Evolutionary conservation across 2,113 vertebrate genomes (phyloP), one percentile per base, ranked within the genome.

Genomic region (Vidua chalybeata): DNA sequence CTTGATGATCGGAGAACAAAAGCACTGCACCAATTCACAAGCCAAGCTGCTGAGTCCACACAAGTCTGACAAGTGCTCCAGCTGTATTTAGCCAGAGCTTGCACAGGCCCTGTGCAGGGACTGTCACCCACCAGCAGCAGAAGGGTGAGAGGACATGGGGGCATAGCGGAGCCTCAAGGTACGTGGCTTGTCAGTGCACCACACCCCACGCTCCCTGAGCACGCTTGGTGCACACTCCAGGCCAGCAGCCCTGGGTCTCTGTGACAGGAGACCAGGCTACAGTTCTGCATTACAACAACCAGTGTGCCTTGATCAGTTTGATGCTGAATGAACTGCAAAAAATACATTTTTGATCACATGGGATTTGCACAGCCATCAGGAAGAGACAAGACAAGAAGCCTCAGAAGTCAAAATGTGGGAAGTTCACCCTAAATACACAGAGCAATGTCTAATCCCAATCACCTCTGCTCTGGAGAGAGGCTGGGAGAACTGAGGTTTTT

Each of bases 131-230:
- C 7, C 5, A 9, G 55, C 51, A 77, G 80, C 11, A 83, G 68
- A 43, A 82, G 24, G 12, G 10, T 8, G 5, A 64, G 59, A 73
- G n/a, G 21, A 33, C 20, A 4, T 0, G 3, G 30, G 19, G 45
- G 8, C 63, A 80, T 0, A 1, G 74, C 0, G 0, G 49, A 75
- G 35, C 26, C 52, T 27, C 31, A 45, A 23, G 0, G 0, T 2
- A 5, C 2, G 1, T 4, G 31, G 31, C 49, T 31, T 10, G 9
- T 31, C 54, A 3, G 35, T 35, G 37, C 37, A 39, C 37, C 83
- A 58, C 31, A 43, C 26, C 69, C 62, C 37, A 6, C 0, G 0
- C 33, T 22, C 10, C 5, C 3, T 14, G 15, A 61, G 30, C 54
- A 58, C 11, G 3, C 9, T 4, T 26, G 13, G 17, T n/a, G 58